Base-by-base conservation (phyloP, 2,797 vertebrate species). In the Galagoides demidoff region DNA sequence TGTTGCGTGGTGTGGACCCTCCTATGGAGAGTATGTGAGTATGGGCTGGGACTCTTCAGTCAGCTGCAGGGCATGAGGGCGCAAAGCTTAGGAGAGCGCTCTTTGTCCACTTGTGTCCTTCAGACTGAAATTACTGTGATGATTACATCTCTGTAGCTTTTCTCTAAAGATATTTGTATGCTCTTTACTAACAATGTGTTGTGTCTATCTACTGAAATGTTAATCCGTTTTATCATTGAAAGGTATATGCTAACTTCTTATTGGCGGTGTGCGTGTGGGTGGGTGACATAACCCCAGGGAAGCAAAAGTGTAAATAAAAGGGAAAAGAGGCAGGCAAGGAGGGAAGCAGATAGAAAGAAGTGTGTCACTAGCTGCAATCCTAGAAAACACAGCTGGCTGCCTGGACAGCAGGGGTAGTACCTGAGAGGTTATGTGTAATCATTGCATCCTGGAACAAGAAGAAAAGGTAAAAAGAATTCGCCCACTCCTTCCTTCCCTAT, bases 201-300 rank as follows among this genome's bases (percentile, higher is more conserved):
- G 91, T 97, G 98, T 97, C 96, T 98, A 96, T 97, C 97, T 97
- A 97, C 96, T 97, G 97, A 97, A 98, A 98, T 98, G 97, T 98
- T 98, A 97, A 97, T 98, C 97, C 98, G 94, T 98, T 98, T 98
- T 98, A 96, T 98, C 97, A 97, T 97, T 98, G 96, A 98, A 98
- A 31, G 9, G 2, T 39, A 59, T 23, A 27, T 3, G 7, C 31
- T 55, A 43, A 79, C 22, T 66, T 90, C 79, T 77, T 61, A 66
- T 59, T 64, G 45, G 29, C 34, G 37, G 7, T 55, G 6, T 57
- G 19, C 43, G 11, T 84, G 45, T 73, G 4, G 49, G 17, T 61
- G 23, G 43, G 61, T 52, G 13, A 12, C 70, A 9, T 3, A 52
- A 57, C 29, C 5, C 7, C 29, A 37, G 66, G 43, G 61, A 88